A percentile compares a stretch with the other conserved stretches of the same genome.
Evolutionary conservation across 2,113 vertebrate genomes (phyloP).

Genomic region (Ptychochromis oligacanthus): DNA sequence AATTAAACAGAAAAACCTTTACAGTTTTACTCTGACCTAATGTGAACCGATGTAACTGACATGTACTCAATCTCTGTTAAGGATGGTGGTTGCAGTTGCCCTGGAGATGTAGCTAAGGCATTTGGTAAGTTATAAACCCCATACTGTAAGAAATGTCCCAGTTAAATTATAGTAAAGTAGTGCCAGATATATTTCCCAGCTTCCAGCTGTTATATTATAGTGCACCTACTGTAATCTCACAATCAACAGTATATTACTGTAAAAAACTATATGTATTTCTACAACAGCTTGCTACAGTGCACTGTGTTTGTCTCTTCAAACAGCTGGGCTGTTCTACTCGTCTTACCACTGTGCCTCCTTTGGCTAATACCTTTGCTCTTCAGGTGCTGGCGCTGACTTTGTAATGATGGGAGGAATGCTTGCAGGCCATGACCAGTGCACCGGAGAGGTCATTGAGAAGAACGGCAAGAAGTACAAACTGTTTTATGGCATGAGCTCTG

Average conservation of each 20-base stretch:
- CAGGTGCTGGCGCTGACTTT: conserved; percentile 96
- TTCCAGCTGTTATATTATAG: background rate
- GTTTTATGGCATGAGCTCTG: conserved; percentile 99
- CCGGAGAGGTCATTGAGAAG: conserved; percentile 92
- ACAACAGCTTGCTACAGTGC: background rate
- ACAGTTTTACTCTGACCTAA: background rate
- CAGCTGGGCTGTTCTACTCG: background rate
- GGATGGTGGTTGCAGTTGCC: conserved; percentile 98
- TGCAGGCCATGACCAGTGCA: conserved; percentile 95
- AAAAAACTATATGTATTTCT: background rate
- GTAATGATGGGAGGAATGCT: conserved; percentile 99
- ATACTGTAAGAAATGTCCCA: background rate
- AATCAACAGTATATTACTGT: background rate
- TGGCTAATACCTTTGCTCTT: background rate
- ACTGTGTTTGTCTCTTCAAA: background rate
- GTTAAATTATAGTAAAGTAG: background rate
- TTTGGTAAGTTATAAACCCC: conserved; percentile 86
- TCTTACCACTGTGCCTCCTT: background rate
- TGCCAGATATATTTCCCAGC: background rate
- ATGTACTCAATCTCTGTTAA: conserved; percentile 46
- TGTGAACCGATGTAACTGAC: background rate
- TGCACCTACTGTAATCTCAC: background rate
- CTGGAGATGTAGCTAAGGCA: conserved; percentile 98
- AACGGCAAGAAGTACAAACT: conserved; percentile 95
- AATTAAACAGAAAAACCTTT: background rate